Conservation (phyloP, 2,797 vertebrate genomes). For the Acanthornis magna region DNA sequence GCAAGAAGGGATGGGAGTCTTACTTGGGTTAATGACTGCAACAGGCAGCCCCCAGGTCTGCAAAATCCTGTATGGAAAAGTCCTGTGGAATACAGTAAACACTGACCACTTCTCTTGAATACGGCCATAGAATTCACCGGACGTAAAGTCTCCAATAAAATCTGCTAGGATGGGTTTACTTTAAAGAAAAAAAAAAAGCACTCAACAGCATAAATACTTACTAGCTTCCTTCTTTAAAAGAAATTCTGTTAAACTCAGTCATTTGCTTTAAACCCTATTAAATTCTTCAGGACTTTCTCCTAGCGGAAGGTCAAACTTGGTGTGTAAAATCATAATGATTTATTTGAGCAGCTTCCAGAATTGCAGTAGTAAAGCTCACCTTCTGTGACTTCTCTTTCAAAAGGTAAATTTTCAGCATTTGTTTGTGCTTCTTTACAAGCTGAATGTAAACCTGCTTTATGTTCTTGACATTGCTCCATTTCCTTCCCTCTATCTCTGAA, state of each 20-base stretch:
- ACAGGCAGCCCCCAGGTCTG: neutral
- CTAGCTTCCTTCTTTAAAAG: neutral
- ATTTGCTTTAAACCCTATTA: neutral
- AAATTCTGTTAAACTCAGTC: neutral
- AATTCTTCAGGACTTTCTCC: neutral
- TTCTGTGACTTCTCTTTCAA: neutral
- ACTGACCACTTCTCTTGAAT: neutral
- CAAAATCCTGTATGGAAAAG: neutral
- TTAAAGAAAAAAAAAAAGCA: neutral
- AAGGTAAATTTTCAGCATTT: slow-evolving; percentile 19
- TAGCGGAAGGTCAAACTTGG: neutral
- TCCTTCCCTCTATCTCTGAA: slow-evolving; percentile 47
- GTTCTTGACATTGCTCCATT: slow-evolving; percentile 41
- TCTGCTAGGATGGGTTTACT: neutral
- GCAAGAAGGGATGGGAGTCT: neutral
- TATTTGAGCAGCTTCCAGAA: slow-evolving; percentile 11
- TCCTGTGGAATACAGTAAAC: neutral
- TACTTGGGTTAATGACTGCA: neutral
- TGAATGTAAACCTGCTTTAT: slow-evolving; percentile 38
- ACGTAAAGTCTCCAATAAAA: neutral
- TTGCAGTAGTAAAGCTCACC: neutral
- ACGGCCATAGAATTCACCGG: neutral
- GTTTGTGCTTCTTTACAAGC: slow-evolving; percentile 41
- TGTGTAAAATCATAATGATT: neutral
- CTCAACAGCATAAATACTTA: neutral